These are phyloP conservation scores for Trialeurodes vaporariorum DNA, from an alignment of 1,140 invertebrate species.

Conservation along the genomic window DNA sequence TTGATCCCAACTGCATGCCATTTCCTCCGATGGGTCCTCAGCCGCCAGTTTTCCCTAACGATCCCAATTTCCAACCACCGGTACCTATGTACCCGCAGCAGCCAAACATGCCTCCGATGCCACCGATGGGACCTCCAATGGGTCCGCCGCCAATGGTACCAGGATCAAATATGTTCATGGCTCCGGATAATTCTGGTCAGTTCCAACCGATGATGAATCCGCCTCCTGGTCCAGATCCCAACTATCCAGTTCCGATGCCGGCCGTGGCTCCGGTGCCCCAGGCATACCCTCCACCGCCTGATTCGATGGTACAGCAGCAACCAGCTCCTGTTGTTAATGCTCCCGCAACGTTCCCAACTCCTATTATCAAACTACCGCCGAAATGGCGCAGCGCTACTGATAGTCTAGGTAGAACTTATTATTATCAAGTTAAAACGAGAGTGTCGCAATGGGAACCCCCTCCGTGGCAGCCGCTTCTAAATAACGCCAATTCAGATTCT, in stretches of 20 bases:
- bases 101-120: slow-evolving; percentile 2
- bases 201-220: slow-evolving; percentile 19
- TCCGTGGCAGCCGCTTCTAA: slow-evolving; percentile 38
- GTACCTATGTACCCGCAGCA: slow-evolving; percentile 5
- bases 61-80: not conserved
- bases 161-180: slow-evolving; percentile 28
- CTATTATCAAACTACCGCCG: slow-evolving; percentile 57
- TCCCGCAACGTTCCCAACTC: slow-evolving; percentile 31
- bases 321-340: slow-evolving; percentile 23
- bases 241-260: slow-evolving; percentile 26
- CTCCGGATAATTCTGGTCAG: slow-evolving; percentile 1
- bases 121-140: slow-evolving; percentile 19
- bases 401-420: slow-evolving; percentile 52
- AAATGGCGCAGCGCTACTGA: slow-evolving; percentile 79
- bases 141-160: slow-evolving; percentile 23
- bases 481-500: slow-evolving; percentile 34
- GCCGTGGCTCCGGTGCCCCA: slow-evolving; percentile 24
- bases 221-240: slow-evolving; percentile 13
- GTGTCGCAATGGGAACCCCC: slow-evolving; percentile 83
- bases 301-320: slow-evolving; percentile 19
- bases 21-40: not conserved
- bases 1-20: not conserved
- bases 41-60: not conserved
- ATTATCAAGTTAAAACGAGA: slow-evolving; percentile 75
- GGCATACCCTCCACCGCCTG: too few relatives aligned